phyloP scores from a whole-genome alignment of 2,888 invertebrate genomes.

The Sarcophaga variegata region DNA sequence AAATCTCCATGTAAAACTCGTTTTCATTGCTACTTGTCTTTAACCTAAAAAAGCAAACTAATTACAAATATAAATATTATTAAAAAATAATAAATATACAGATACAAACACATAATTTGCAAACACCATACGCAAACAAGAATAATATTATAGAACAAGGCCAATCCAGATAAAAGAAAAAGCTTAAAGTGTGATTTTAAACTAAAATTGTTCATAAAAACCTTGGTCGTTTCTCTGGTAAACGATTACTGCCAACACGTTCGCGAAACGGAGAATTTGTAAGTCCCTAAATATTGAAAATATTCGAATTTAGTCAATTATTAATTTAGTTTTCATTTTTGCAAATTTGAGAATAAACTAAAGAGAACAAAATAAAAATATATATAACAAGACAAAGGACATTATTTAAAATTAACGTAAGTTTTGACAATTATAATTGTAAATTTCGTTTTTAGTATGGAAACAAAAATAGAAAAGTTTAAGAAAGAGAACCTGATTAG shows the following conservation, averaged over 20 bases:
- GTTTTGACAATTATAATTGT: slow-evolving; percentile 56
- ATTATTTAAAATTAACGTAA: slow-evolving; percentile 35
- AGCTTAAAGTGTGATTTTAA: background rate
- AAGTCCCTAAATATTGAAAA: slow-evolving; percentile 81
- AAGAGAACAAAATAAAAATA: slow-evolving; percentile 47
- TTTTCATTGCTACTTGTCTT: slow-evolving; percentile 30
- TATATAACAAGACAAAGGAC: slow-evolving; percentile 59
- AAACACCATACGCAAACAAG: slow-evolving; percentile 60
- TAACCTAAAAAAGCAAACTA: background rate
- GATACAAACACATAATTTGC: slow-evolving; percentile 46
- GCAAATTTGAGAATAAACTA: slow-evolving; percentile 23
- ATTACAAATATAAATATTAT: slow-evolving; percentile 56
- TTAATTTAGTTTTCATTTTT: slow-evolving; percentile 27
- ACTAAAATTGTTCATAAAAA: slow-evolving; percentile 80
- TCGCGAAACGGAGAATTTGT: slow-evolving; percentile 93
- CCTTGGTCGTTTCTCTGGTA: slow-evolving; percentile 93
- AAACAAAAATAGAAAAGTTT: slow-evolving; percentile 58
- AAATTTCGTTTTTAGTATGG: slow-evolving; percentile 36
- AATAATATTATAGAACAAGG: slow-evolving; percentile 55
- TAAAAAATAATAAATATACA: slow-evolving; percentile 61
- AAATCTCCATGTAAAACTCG: too few species aligned
- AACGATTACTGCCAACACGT: slow-evolving; percentile 93
- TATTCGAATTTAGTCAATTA: slow-evolving; percentile 43
- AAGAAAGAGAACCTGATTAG: slow-evolving; percentile 81
- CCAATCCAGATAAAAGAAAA: slow-evolving; percentile 56